A percentile compares a stretch with the other conserved stretches of the same genome.
Evolutionary conservation across 2,113 vertebrate species (phyloP).

Genomic region (Tauraco erythrolophus): DNA sequence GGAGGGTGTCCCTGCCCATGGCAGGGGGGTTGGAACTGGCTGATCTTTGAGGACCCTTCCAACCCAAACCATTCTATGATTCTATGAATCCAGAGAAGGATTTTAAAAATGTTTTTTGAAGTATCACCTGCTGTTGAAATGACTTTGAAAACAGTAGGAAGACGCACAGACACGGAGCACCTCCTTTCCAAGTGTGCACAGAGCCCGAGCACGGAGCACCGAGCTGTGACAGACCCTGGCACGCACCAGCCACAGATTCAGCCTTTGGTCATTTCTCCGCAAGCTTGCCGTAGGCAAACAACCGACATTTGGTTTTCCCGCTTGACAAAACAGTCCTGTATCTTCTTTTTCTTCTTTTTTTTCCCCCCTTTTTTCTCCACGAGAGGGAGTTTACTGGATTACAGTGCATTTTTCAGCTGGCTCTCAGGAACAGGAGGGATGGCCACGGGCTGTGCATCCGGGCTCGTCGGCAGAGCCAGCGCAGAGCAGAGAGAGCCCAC

Average conservation of each 20-base stretch:
- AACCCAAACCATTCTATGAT: too few species aligned
- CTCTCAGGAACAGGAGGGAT: neutral
- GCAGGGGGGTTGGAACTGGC: too few species aligned
- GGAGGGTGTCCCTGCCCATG: too few species aligned
- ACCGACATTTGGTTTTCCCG: neutral
- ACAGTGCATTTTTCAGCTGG: neutral
- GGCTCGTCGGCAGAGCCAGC: neutral
- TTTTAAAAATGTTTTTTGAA: neutral
- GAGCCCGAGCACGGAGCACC: neutral
- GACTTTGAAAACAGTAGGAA: neutral
- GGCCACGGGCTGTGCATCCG: accelerated
- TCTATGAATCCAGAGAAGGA: neutral
- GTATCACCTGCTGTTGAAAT: neutral
- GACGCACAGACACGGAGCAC: neutral
- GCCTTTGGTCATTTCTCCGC: neutral
- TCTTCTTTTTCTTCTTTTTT: neutral
- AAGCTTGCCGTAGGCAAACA: neutral
- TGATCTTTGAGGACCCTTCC: too few species aligned
- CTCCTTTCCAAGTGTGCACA: neutral
- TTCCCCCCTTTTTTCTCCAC: neutral
- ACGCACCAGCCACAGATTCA: neutral
- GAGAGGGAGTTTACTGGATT: neutral
- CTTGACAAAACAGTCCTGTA: neutral
- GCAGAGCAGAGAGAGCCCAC: accelerated
- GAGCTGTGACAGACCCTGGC: neutral